Conservation (phyloP, 2,113 vertebrate species). For the Ranitomeya variabilis region DNA sequence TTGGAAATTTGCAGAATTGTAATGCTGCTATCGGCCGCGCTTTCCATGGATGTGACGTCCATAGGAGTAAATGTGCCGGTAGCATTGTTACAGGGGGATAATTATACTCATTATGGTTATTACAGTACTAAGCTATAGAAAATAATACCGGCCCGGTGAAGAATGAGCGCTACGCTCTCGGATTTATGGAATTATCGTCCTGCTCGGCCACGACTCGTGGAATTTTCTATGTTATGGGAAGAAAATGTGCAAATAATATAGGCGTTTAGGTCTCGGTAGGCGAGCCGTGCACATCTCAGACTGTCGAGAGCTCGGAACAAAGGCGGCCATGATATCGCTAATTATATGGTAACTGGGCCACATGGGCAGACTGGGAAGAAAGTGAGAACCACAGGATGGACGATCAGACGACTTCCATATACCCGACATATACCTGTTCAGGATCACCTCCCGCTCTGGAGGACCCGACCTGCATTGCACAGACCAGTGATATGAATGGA, state of each 20-base stretch:
- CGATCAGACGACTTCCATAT: too few species aligned
- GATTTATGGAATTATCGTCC: slow-evolving; percentile 8
- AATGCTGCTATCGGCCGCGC: too few species aligned
- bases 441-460: too few species aligned
- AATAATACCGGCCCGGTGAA: not conserved
- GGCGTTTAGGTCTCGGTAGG: not conserved
- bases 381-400: not conserved
- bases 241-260: not conserved
- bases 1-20: too few species aligned
- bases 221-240: not conserved
- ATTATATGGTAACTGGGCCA: slow-evolving; percentile 49
- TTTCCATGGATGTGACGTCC: not conserved
- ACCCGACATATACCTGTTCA: too few species aligned
- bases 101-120: slow-evolving; percentile 22
- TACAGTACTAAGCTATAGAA: not conserved
- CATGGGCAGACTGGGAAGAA: not conserved
- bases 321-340: not conserved
- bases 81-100: not conserved
- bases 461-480: too few species aligned
- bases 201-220: too few species aligned
- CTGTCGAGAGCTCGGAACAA: not conserved
- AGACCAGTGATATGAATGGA: too few species aligned
- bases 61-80: not conserved
- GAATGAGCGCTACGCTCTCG: not conserved
- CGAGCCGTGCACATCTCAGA: not conserved